Percentiles rank a stretch among this genome's conserved stretches.
These are phyloP conservation scores for Cyprinodon diabolis DNA, from an alignment of 2,797 vertebrate genomes.

Conservation along the genomic window DNA sequence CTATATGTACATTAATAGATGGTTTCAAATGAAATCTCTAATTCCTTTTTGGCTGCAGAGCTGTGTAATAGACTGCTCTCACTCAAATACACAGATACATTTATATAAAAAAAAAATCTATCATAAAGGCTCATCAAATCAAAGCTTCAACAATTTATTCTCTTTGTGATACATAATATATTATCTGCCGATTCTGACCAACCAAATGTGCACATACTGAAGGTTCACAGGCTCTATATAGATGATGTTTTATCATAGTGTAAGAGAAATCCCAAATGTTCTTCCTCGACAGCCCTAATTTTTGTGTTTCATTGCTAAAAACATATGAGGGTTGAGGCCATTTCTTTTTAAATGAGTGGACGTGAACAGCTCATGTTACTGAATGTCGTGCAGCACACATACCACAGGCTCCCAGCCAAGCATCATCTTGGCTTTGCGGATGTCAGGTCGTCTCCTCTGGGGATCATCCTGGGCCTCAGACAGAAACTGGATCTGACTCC, in stretches of 20 bases:
- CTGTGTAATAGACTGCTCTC: too few species aligned
- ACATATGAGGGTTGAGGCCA: background rate
- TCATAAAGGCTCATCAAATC: too few species aligned
- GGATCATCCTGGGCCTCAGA: conserved; percentile 98
- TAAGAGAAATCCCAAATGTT: background rate
- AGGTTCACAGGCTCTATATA: background rate
- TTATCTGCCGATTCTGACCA: background rate
- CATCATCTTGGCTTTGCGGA: conserved; percentile 93
- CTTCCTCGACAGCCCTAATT: background rate
- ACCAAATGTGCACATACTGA: background rate
- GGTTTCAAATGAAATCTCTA: background rate
- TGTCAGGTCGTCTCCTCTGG: conserved; percentile 95
- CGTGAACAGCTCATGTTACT: background rate
- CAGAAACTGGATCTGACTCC: conserved; percentile 97
- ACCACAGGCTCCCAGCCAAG: conserved; percentile 99
- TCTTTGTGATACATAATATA: background rate
- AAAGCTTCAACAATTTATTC: background rate
- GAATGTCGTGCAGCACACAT: conserved; percentile 52
- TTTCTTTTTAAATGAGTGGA: background rate
- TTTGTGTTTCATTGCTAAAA: background rate
- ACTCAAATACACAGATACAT: too few species aligned
- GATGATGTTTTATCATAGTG: background rate
- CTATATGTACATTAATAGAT: background rate
- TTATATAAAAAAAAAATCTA: background rate
- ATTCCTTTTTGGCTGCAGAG: background rate